Evolutionary conservation across 2,113 vertebrate species (phyloP), one percentile per base, ranked within the genome.

Genomic region (Ictalurus punctatus): DNA sequence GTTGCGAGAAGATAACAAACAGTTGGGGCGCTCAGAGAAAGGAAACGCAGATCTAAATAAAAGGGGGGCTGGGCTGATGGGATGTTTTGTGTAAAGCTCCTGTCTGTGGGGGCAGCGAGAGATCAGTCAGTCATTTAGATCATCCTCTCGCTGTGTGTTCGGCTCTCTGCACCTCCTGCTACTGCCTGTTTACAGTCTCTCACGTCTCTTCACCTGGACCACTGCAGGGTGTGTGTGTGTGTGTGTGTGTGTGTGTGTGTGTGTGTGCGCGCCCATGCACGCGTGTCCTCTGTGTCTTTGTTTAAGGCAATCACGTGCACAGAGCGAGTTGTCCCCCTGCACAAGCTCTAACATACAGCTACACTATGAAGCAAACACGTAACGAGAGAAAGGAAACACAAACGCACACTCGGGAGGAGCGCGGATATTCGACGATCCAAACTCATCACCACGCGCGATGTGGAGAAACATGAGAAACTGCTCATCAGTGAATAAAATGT

Each of bases 281-380:
- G 58, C 86, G 83, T 91, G 91, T 83, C 84, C 90, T 86, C 85
- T 65, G 92, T 84, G 94, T 91, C 93, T 95, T 95, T 95, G 94
- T 95, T 92, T 90, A 91, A 91, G 91, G 85, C 54, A 84, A 92
- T 93, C 94, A 94, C 91, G 48, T 92, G 93, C 91, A 82, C 91
- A 91, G 92, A 90, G 89, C 89, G 84, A 87, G 87, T 83, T 30
- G 84, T 85, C 90, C 86, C 90, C 86, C 89, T 91, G 92, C 93
- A 91, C 52, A 30, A n/a, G 25, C n/a, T 4, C 92, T n/a, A 86
- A 83, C 19, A 30, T 61, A 65, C 54, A 78, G 37, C 58, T 19
- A 63, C 16, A 63, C 44, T n/a, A 85, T 85, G 85, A 89, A 80
- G 84, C 69, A 78, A 79, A 85, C 79, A 16, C 3, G 69, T 34